A percentile compares a stretch with the other conserved stretches of the same genome.
phyloP scores from a whole-genome alignment of 1,140 invertebrate genomes.

The Berghia stephanieae region DNA sequence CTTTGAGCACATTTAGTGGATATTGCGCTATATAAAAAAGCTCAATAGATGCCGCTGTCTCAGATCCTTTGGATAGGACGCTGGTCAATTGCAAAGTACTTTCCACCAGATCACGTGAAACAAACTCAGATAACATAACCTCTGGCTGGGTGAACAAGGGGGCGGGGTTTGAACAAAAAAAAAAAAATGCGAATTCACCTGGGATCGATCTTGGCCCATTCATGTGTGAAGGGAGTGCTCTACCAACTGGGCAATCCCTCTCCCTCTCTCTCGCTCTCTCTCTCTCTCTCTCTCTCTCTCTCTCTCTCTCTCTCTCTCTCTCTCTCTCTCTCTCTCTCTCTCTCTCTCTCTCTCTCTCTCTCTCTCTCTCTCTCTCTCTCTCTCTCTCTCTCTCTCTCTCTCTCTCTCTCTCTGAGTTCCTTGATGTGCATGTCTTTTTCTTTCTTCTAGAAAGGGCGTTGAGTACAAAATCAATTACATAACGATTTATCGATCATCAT shows the following conservation, averaged over 20 bases:
- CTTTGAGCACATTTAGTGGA: too few species aligned
- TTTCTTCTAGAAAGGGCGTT: neutral
- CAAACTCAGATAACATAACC: neutral
- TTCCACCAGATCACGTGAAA: neutral
- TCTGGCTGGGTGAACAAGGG: neutral
- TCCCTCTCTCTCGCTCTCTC: too few species aligned
- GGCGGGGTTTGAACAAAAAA: too few species aligned
- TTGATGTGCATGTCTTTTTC: neutral
- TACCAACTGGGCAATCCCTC: neutral
- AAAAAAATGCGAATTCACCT: too few species aligned
- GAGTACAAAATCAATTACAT: neutral
- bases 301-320: neutral
- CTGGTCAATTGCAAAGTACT: too few species aligned
- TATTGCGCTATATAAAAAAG: too few species aligned
- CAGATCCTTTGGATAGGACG: neutral
- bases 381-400: slow-evolving; percentile 19
- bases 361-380: slow-evolving; percentile 7
- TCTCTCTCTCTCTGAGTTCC: neutral
- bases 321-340: neutral
- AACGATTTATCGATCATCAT: neutral
- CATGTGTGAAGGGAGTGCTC: too few species aligned
- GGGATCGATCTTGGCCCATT: too few species aligned
- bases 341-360: slow-evolving; percentile 1
- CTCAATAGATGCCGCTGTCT: neutral
- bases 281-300: neutral